These are phyloP conservation scores for Eunapius fragilis DNA, from an alignment of 37 sponge, comb jelly and placozoan species.

Conservation along the genomic window DNA sequence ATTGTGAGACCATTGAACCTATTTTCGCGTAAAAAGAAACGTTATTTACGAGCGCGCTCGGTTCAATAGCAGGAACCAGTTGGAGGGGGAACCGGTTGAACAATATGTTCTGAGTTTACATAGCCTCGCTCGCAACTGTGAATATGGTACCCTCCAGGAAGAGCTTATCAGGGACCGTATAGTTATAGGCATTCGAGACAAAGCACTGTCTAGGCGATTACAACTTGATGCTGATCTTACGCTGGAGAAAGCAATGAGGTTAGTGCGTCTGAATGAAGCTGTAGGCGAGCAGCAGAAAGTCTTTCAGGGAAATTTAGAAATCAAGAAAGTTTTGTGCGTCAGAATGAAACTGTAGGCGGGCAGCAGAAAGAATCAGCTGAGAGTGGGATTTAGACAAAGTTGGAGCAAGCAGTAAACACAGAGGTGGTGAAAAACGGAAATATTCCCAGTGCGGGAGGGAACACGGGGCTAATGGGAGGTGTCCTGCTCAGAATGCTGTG, in stretches of 20 bases:
- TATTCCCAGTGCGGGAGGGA: too few species aligned
- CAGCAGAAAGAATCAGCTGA: too few species aligned
- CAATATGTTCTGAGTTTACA: constrained; percentile 10
- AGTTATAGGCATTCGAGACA: constrained; percentile 20
- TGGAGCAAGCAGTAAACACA: too few species aligned
- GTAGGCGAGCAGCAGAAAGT: constrained; percentile 17
- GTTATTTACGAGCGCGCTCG: background rate
- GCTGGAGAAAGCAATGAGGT: constrained; percentile 25
- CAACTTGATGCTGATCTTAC: constrained; percentile 32
- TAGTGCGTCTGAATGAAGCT: constrained; percentile 16
- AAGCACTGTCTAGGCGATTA: constrained; percentile 2
- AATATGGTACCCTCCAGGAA: constrained; percentile 1
- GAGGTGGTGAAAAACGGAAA: too few species aligned
- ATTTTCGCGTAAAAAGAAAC: too few species aligned
- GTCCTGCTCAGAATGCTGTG: too few species aligned
- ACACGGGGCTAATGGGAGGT: too few species aligned
- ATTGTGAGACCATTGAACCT: too few species aligned
- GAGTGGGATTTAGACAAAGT: background rate
- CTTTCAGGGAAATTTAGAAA: background rate
- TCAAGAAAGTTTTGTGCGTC: background rate
- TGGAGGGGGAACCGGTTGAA: constrained; percentile 21
- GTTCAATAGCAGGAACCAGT: constrained; percentile 7
- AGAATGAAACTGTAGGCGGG: too few species aligned
- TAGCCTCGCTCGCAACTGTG: background rate
- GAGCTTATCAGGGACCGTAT: constrained; percentile 21